phyloP scores from a whole-genome alignment of 2,113 vertebrate genomes.

The Syngnathus scovelli region DNA sequence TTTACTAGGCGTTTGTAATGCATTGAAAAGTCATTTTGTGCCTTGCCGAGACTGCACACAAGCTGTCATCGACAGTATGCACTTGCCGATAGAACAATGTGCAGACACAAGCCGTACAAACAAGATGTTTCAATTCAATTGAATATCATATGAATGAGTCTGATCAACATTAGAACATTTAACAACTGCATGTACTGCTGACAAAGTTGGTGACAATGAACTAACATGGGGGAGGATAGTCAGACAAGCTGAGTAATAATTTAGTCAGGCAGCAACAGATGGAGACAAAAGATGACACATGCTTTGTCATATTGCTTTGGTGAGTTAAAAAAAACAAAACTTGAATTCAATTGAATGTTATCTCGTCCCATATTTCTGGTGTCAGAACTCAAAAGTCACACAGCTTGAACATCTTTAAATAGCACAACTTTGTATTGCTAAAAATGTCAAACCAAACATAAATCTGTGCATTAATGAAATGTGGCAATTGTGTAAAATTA shows the following conservation, averaged over 20 bases:
- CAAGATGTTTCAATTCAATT: neutral
- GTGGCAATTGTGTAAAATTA: neutral
- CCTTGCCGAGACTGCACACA: neutral
- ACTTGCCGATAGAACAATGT: neutral
- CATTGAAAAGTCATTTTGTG: neutral
- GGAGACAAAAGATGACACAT: conserved; percentile 9
- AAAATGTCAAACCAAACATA: neutral
- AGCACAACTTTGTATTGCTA: neutral
- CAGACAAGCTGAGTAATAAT: conserved; percentile 19
- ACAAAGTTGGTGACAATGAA: conserved; percentile 15
- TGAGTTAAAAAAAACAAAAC: neutral
- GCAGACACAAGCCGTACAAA: neutral
- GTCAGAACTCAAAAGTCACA: conserved; percentile 8
- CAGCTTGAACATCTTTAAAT: too few species aligned
- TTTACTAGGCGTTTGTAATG: neutral
- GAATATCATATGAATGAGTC: conserved; percentile 3
- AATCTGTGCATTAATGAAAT: conserved; percentile 5
- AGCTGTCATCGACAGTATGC: neutral
- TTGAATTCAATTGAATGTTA: conserved; percentile 17
- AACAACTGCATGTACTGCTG: conserved; percentile 22
- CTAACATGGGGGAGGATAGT: conserved; percentile 9
- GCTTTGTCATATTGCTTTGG: neutral
- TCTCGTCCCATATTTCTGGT: conserved; percentile 8
- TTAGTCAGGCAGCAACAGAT: conserved; percentile 24
- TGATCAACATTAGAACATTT: conserved; percentile 36